Percentiles rank a stretch among this genome's conserved stretches.
These are phyloP conservation scores for Oreochromis spilurus DNA, from an alignment of 2,113 vertebrate genomes.

Conservation along the genomic window DNA sequence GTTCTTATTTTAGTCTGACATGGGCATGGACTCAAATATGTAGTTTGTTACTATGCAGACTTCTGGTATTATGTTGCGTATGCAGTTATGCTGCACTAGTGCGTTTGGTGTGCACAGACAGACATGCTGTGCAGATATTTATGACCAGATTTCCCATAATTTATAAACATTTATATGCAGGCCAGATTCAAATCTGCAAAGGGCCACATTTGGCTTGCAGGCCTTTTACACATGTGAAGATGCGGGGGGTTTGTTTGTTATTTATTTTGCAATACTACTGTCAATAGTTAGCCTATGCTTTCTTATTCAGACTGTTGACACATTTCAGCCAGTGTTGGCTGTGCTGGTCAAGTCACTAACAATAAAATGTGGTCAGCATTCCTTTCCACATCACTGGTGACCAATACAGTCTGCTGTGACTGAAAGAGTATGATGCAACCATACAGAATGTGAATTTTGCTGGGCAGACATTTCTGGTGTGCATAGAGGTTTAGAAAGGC, in stretches of 20 bases:
- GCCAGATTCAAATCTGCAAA: not conserved
- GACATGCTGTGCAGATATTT: not conserved
- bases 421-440: not conserved
- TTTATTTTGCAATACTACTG: not conserved
- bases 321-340: not conserved
- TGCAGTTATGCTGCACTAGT: not conserved
- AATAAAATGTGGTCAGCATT: slow-evolving; percentile 40
- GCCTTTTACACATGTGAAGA: not conserved
- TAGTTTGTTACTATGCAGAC: not conserved
- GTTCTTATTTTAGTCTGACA: not conserved
- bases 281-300: not conserved
- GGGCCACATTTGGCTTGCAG: not conserved
- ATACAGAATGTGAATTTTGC: slow-evolving; percentile 5
- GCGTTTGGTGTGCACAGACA: not conserved
- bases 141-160: not conserved
- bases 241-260: fast-evolving
- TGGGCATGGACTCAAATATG: not conserved
- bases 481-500: not conserved
- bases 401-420: not conserved
- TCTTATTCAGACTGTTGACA: not conserved
- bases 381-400: slow-evolving; percentile 23
- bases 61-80: not conserved
- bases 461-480: not conserved
- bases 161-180: not conserved
- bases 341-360: not conserved